Evolutionary conservation across 2,797 vertebrate species (phyloP), one percentile per base, ranked within the genome.

Genomic region (Bradypus variegatus): DNA sequence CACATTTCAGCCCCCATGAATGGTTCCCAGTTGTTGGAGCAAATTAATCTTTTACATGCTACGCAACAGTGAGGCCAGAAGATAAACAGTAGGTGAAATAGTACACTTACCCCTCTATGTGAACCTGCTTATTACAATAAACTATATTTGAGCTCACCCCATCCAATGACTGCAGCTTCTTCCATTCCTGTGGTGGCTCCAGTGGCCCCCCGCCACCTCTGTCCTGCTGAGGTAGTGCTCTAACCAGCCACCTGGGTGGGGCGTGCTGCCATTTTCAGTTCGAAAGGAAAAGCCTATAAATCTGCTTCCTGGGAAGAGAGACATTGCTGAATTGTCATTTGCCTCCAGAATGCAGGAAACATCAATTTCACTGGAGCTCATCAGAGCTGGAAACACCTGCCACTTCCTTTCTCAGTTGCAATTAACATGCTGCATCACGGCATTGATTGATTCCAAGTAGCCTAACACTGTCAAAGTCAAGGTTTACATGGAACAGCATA

Each of bases 241-340:
- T 72, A 89, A 96, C 93, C 89, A 82, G 36, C 94, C 95, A 91
- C 94, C 95, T 93, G 91, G 77, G 84, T 89, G 91, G 93, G 92
- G 84, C 90, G 65, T 53, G 69, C 95, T 93, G 94, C 94, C 95
- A 95, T 94, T 95, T 95, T 93, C 94, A 95, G 95, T 93, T 91
- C 94, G 94, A 81, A 91, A 95, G 89, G 80, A 89, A 89, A 95
- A 93, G 78, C 92, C 91, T 92, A 65, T 88, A 94, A 96, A 93
- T 95, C 91, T 95, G 92, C 94, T 94, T 94, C 95, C 94, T 75
- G 77, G 94, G 93, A 95, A 93, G 91, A 95, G 45, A 94, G 92
- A 88, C 86, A 45, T 38, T 83, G 87, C 86, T 58, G 64, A 94
- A 94, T 93, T 92, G 93, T 94, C 86, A 87, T 86, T 86, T 93